phyloP scores from a whole-genome alignment of 2,113 vertebrate species.

The Pseudopodoces humilis region DNA sequence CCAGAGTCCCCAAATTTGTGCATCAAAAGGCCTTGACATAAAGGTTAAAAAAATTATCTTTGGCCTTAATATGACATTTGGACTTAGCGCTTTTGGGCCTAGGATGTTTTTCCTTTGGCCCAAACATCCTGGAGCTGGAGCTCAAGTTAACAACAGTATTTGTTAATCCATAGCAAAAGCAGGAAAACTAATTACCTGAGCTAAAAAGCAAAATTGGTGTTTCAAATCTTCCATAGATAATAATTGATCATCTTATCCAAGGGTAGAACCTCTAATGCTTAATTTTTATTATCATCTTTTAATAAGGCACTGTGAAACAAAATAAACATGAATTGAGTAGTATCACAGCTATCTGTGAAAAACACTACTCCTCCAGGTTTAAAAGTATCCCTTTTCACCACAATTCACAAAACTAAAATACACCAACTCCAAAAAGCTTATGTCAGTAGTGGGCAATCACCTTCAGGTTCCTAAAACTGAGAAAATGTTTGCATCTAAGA shows the following conservation, averaged over 20 bases:
- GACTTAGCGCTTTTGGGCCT: background rate
- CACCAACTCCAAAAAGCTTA: background rate
- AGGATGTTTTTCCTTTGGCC: background rate
- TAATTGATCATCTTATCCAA: background rate
- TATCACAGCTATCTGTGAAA: background rate
- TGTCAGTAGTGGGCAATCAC: background rate
- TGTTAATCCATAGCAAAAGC: background rate
- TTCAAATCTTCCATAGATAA: background rate
- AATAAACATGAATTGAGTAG: background rate
- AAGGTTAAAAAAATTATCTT: background rate
- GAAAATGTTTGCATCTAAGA: background rate
- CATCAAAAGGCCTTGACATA: background rate
- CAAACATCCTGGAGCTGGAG: background rate
- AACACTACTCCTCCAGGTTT: background rate
- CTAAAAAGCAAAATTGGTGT: background rate
- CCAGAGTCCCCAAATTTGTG: rapidly evolving
- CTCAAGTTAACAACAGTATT: background rate
- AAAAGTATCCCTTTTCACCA: background rate
- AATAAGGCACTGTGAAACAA: background rate
- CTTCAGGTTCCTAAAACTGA: background rate
- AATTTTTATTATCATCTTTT: background rate
- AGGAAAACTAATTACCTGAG: background rate
- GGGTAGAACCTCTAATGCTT: background rate
- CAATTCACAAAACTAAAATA: background rate
- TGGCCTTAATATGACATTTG: background rate